Evolutionary conservation across 1,140 invertebrate genomes (phyloP).

Genomic region (Paracyclopina nana): DNA sequence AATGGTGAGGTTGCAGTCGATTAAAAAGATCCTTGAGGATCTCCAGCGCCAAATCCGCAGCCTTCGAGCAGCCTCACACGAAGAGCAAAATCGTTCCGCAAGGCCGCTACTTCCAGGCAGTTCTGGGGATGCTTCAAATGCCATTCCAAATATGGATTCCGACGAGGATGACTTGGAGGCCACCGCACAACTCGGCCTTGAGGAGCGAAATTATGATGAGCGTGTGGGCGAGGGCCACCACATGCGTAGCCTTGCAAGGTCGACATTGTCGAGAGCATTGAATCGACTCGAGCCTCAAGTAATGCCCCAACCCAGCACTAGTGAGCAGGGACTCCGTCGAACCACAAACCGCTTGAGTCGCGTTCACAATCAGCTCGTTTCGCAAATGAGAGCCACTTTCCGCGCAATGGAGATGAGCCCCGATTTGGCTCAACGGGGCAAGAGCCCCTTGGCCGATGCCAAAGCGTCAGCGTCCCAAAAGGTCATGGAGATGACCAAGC

Average conservation of each 20-base stretch:
- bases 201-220: too few species aligned
- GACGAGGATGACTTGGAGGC: too few species aligned
- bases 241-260: too few species aligned
- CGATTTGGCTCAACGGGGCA: background rate
- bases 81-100: too few species aligned
- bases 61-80: slow-evolving; percentile 26
- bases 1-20: slow-evolving; percentile 32
- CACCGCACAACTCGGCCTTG: too few species aligned
- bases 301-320: too few species aligned
- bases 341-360: background rate
- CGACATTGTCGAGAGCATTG: too few species aligned
- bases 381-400: background rate
- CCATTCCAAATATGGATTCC: too few species aligned
- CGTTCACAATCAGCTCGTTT: background rate
- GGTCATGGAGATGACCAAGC: slow-evolving; percentile 1
- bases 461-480: background rate
- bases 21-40: slow-evolving; percentile 40
- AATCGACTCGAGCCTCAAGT: too few species aligned
- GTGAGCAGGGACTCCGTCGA: background rate
- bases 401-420: slow-evolving; percentile 4
- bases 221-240: too few species aligned
- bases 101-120: too few species aligned
- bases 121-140: too few species aligned
- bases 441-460: background rate
- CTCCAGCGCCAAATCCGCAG: slow-evolving; percentile 36